Conservation (phyloP, 2,113 vertebrate genomes). For the Macrotus californicus region DNA sequence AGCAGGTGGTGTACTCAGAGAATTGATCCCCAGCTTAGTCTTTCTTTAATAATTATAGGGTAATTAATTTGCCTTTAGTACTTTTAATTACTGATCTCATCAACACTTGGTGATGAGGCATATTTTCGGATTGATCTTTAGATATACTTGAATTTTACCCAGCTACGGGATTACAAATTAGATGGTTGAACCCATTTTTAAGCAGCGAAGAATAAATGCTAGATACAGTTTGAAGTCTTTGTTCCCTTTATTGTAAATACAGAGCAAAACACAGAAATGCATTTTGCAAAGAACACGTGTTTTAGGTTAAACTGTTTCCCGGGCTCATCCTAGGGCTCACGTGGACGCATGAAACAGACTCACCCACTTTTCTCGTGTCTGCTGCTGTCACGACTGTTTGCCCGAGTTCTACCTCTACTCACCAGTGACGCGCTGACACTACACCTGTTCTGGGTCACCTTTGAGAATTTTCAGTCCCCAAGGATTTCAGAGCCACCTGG, state of each 20-base stretch:
- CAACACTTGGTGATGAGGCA: not conserved
- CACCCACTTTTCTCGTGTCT: not conserved
- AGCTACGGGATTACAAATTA: conserved; percentile 33
- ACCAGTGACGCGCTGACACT: accelerated
- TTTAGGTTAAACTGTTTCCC: not conserved
- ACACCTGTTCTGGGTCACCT: not conserved
- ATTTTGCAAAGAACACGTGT: not conserved
- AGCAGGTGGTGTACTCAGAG: conserved; percentile 45
- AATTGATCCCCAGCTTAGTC: conserved; percentile 27
- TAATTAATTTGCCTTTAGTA: conserved; percentile 55
- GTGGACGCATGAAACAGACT: not conserved
- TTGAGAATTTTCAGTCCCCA: not conserved
- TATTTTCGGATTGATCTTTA: conserved; percentile 21
- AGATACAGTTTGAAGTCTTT: not conserved
- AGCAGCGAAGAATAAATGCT: conserved; percentile 9
- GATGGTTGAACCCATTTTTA: not conserved
- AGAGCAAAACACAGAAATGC: not conserved
- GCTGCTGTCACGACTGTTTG: no score
- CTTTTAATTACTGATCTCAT: conserved; percentile 39
- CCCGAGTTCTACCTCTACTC: not conserved
- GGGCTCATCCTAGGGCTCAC: not conserved
- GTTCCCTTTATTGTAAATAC: not conserved
- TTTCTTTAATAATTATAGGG: conserved; percentile 51
- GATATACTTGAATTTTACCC: conserved; percentile 5
- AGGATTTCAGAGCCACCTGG: not conserved